Base-by-base conservation (phyloP, 1,140 invertebrate species). In the Colletes gigas region DNA sequence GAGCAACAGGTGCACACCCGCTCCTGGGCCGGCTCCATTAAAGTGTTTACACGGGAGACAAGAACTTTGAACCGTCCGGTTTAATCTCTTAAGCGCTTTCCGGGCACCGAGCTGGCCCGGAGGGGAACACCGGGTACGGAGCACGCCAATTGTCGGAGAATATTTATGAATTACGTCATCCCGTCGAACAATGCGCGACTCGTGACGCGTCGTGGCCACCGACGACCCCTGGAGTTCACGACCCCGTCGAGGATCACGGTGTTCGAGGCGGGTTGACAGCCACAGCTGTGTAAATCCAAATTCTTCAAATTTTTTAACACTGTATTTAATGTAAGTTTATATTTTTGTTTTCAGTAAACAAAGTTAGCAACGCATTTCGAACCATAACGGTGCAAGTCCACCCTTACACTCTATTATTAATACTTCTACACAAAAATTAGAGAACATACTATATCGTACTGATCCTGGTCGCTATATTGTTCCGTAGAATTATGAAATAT, bases 31-130 rank as follows among this genome's bases (percentile, higher is more conserved):
- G 30, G 67, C 75, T 84, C 86, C 85, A 84, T 87, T 87, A 87
- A 87, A 72, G 82, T 87, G 85, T 87, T 87, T 87, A 87, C 85
- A 82, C 78, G 82, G 57, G 78, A 87, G 85, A 87, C 85, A 80
- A 87, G 82, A 87, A 87, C 85, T 83, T 87, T 87, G 85, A 87
- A 87, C 82, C 85, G 82, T 87, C 85, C 78, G 74, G 82, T 87
- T 87, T 78, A 87, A 87, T 87, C 85, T 86, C 85, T 82, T 78
- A 78, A 87, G 65, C 84, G 78, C 54, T 86, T 82, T 76, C 84
- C 84, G 70, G 76, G 44, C 77, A 44, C 12, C 55, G 71, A 52
- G 21, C 60, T 3, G 15, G 41, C 6, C 10, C 52, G 47, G 67
- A 79, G 50, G 50, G 69, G 72, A 57, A 73, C 78, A 63, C 47